Base-by-base conservation (phyloP, 2,113 vertebrate genomes). In the Cromileptes altivelis region DNA sequence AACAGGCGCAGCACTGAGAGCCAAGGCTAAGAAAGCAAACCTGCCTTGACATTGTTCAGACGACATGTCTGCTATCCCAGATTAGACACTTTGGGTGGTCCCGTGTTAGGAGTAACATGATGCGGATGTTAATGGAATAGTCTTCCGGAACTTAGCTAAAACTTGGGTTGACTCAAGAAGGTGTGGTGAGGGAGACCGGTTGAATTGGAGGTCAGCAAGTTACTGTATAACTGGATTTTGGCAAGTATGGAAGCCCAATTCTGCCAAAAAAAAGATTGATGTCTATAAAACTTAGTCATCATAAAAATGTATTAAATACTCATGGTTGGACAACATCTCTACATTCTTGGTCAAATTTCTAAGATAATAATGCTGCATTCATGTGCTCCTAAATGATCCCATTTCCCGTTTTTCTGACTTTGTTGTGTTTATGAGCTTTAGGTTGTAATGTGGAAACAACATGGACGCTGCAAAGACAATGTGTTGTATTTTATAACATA, bases 31-130 rank as follows among this genome's bases (percentile, higher is more conserved):
- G 83, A 86, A 86, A 85, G 74, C 73, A 82, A 82, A 90, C 84
- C 87, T 84, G 80, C 76, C 67, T 56, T 40, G 68, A 88, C 69
- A 55, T 33, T 75, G 61, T 85, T 90, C 79, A 85, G 80, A 86
- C 67, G 30, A 37, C 82, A 52, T 33, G 72, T 80, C 84, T 85
- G 87, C 83, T 56, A 14, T 55, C 37, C 21, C 73, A 68, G 79
- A 88, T 91, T 78, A 85, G 76, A 18, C 85, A 12, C 4, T 14
- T 6, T 92, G 85, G 88, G 89, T 92, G 91, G 91, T 92, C 88
- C 68, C 0, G 10, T 68, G 52, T 64, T 15, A 17, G n/a, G 53
- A n/a, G 90, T 65, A 89, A 90, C 80, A 61, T 21, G 75, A 87
- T 74, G 75, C 56, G 61, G 82, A 79, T 75, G 78, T 78, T 77